phyloP scores from a whole-genome alignment of 53 echinoderm and acorn worm genomes.

The Echinarachnius parma region DNA sequence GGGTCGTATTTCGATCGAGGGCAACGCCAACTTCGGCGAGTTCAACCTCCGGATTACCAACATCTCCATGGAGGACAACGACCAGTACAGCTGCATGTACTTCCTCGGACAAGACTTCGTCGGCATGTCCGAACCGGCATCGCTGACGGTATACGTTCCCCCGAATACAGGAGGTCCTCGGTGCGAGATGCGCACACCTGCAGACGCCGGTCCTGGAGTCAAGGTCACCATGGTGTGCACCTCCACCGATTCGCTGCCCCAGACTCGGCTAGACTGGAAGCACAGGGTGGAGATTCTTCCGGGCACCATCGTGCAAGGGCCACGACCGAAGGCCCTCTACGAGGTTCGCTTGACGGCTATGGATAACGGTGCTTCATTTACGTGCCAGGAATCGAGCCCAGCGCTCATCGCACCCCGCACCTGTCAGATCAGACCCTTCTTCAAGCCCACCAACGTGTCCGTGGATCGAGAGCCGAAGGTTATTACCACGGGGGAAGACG shows the following conservation, averaged over 20 bases:
- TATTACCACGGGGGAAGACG: conserved; percentile 33
- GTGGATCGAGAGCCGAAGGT: conserved; percentile 3
- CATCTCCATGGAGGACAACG: conserved; percentile 37
- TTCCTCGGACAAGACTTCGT: conserved; percentile 34
- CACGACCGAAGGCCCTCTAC: conserved; percentile 45
- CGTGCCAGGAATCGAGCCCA: conserved; percentile 53
- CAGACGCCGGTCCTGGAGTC: conserved; percentile 41
- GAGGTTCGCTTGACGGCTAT: conserved; percentile 52
- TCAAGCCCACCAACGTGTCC: conserved; percentile 51
- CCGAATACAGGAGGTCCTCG: conserved; percentile 6
- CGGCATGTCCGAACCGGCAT: conserved; percentile 35
- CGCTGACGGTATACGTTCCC: conserved; percentile 36
- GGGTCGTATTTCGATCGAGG: conserved; percentile 43
- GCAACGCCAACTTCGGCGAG: conserved; percentile 28
- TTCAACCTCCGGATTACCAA: conserved; percentile 46
- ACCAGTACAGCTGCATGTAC: conserved; percentile 51
- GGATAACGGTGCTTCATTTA: conserved; percentile 55
- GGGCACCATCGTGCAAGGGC: conserved; percentile 29
- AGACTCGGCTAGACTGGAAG: conserved; percentile 57
- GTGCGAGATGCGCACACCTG: conserved; percentile 32
- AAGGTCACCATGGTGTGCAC: conserved; percentile 45
- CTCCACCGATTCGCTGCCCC: conserved; percentile 32
- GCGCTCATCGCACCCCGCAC: conserved; percentile 30
- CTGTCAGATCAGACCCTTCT: conserved; percentile 47
- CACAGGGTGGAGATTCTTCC: conserved; percentile 55